A percentile compares a stretch with the other conserved stretches of the same genome.
These are phyloP conservation scores for Darevskia nairensis DNA, from an alignment of 2,797 vertebrate species.

Conservation along the genomic window DNA sequence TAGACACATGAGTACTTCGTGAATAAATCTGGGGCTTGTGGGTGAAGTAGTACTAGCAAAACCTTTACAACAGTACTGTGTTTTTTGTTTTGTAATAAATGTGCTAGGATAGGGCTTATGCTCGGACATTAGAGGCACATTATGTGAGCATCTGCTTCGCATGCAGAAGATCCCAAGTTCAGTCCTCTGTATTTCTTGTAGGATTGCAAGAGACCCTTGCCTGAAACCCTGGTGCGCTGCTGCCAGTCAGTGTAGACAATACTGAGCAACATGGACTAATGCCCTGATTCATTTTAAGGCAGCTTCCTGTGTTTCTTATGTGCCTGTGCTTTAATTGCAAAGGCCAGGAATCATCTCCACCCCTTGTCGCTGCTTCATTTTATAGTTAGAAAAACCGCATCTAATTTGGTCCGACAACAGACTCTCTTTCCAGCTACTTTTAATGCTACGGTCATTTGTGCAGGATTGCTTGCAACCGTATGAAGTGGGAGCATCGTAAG, in stretches of 20 bases:
- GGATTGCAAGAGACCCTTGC: too few species aligned
- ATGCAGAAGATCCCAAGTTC: too few species aligned
- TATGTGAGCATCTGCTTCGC: background rate
- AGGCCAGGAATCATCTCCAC: background rate
- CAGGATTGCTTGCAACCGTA: background rate
- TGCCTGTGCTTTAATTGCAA: background rate
- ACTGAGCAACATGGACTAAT: too few species aligned
- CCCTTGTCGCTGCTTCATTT: background rate
- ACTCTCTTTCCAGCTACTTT: background rate
- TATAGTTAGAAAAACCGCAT: background rate
- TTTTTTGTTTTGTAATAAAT: background rate
- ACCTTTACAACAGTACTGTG: background rate
- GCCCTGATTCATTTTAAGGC: too few species aligned
- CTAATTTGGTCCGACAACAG: background rate
- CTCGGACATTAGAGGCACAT: background rate
- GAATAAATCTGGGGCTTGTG: background rate
- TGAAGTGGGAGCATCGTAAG: background rate
- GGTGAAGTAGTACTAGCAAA: background rate
- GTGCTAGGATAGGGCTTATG: background rate
- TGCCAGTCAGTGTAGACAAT: too few species aligned
- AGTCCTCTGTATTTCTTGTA: too few species aligned
- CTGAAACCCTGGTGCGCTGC: too few species aligned
- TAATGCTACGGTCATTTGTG: background rate
- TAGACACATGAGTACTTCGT: background rate
- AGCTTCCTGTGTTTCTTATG: too few species aligned